phyloP scores from a whole-genome alignment of 2,113 vertebrate species.

The Pholis gunnellus region DNA sequence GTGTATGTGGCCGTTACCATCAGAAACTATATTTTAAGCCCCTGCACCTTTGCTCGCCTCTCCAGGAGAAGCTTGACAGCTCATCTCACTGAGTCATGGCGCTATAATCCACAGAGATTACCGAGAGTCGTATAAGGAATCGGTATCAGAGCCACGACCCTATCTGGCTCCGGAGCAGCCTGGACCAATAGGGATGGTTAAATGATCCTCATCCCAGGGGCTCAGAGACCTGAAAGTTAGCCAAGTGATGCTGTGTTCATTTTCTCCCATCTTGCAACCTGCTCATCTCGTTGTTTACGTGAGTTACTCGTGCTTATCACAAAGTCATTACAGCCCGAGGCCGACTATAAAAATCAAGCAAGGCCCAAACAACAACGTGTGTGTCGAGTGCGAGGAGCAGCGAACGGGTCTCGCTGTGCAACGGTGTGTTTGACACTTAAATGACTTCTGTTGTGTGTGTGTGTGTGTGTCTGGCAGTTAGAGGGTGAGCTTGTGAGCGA shows the following conservation, averaged over 20 bases:
- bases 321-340: constrained; percentile 58
- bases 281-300: constrained; percentile 51
- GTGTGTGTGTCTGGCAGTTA: neutral
- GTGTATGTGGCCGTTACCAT: neutral
- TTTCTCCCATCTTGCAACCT: neutral
- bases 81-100: constrained; percentile 41
- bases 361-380: constrained; percentile 24
- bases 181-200: constrained; percentile 8
- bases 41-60: neutral
- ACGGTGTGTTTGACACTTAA: neutral
- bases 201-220: constrained; percentile 10
- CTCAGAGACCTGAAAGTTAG: constrained; percentile 9
- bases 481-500: constrained; percentile 18
- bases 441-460: neutral
- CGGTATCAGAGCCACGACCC: constrained; percentile 27
- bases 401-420: constrained; percentile 27
- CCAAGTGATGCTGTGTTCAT: constrained; percentile 1
- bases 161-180: constrained; percentile 11
- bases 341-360: constrained; percentile 41
- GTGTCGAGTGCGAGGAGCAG: constrained; percentile 19
- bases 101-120: constrained; percentile 54
- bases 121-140: constrained; percentile 14
- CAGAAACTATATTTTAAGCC: neutral
- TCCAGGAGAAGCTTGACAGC: constrained; percentile 19
- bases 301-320: constrained; percentile 54